Evolutionary conservation across 2,113 vertebrate species (phyloP), one percentile per base, ranked within the genome.

Genomic region (Trachemys scripta): DNA sequence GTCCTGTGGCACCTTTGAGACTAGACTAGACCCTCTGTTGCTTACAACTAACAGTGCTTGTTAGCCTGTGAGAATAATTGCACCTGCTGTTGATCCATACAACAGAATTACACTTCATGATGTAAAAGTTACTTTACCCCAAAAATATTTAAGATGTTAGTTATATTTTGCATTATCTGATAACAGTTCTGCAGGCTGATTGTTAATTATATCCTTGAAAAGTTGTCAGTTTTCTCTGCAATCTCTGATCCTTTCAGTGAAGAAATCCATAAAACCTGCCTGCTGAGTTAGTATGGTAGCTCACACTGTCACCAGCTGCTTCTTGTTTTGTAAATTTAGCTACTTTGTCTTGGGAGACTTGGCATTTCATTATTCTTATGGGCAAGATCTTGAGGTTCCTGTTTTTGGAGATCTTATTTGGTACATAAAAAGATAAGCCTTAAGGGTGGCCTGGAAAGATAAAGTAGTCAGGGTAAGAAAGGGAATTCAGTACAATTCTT

Each of bases 11-110:
- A n/a, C n/a, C n/a, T n/a, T n/a, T n/a, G n/a, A n/a, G n/a, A n/a
- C n/a, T n/a, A n/a, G n/a, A n/a, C n/a, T n/a, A n/a, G n/a, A n/a
- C n/a, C n/a, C n/a, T n/a, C n/a, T n/a, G n/a, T n/a, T n/a, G n/a
- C n/a, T n/a, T n/a, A 45, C 53, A 81, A 35, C 42, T 92, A 87
- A 85, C 83, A 93, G 90, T 91, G 65, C 79, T 57, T 72, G 8
- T 62, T 88, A 38, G 38, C 72, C 80, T 38, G 4, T 86, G 80
- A 95, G 89, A 94, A 85, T 49, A 92, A 53, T 53, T 92, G 90
- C 96, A 95, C 94, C 90, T 95, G 89, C 93, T 97, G 24, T 72
- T 83, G 49, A 89, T 96, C 95, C 87, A 84, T 94, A 80, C 78
- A 42, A 72, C 79, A 88, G 85, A 94, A 82, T 31, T 93, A 35